Conservation (phyloP, 2,797 vertebrate genomes). For the Leptatherina wallacei region DNA sequence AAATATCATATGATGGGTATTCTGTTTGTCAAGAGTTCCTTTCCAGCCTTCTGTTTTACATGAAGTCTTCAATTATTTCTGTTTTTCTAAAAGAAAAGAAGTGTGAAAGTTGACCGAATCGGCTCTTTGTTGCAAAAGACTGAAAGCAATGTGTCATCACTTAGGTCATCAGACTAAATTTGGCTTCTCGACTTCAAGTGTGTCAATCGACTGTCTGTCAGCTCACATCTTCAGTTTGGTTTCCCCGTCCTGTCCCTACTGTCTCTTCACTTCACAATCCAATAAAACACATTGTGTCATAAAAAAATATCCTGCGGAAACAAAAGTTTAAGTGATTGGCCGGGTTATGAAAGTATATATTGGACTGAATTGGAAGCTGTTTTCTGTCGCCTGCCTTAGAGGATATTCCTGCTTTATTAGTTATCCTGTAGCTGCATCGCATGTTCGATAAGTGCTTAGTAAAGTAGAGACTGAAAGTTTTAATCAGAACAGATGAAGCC, state of each 20-base stretch:
- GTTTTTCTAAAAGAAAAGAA: not conserved
- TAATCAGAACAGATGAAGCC: not conserved
- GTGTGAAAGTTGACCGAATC: not conserved
- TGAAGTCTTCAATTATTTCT: not conserved
- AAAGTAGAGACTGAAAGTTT: not conserved
- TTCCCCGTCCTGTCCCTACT: slow-evolving; percentile 23
- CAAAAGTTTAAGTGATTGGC: slow-evolving; percentile 13
- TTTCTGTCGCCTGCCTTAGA: slow-evolving; percentile 17
- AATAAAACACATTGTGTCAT: slow-evolving; percentile 44
- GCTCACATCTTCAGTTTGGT: slow-evolving; percentile 17
- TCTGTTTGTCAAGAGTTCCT: not conserved
- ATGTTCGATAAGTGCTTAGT: not conserved
- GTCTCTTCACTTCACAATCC: slow-evolving; percentile 41
- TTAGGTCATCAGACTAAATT: slow-evolving; percentile 17
- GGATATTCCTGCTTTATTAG: not conserved
- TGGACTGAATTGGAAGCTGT: slow-evolving; percentile 31
- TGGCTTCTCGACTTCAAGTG: not conserved
- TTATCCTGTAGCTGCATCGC: not conserved
- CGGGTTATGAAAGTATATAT: slow-evolving; percentile 44
- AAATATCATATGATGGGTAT: not conserved
- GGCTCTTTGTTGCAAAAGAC: not conserved
- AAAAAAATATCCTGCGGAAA: slow-evolving; percentile 53
- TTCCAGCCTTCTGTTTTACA: not conserved
- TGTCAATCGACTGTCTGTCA: slow-evolving; percentile 28
- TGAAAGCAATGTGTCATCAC: not conserved